Evolutionary conservation across 2,888 invertebrate species (phyloP).

Genomic region (Helobdella robusta): DNA sequence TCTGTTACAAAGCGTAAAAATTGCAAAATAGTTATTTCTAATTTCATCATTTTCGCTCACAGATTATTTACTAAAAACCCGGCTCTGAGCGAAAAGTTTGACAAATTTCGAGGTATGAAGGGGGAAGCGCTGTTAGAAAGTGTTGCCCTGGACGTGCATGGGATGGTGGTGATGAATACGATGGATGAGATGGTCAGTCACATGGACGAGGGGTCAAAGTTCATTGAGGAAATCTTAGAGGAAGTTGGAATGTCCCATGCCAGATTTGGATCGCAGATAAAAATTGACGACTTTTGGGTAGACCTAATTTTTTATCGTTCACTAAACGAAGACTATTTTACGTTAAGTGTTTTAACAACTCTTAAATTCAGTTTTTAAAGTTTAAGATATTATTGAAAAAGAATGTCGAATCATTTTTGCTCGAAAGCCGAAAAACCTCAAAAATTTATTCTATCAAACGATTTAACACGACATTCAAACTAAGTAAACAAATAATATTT

Average conservation of each 20-base stretch:
- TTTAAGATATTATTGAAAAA: too few species aligned
- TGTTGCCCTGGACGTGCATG: conserved; percentile 26
- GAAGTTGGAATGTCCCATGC: conserved; percentile 30
- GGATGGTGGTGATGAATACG: conserved; percentile 30
- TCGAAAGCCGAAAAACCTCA: too few species aligned
- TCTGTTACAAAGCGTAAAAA: too few species aligned
- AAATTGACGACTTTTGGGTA: conserved; percentile 28
- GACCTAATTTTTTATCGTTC: too few species aligned
- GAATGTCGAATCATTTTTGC: too few species aligned
- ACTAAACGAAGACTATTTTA: too few species aligned
- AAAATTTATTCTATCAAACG: too few species aligned
- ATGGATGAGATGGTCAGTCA: conserved; percentile 30
- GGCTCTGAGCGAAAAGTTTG: conserved; percentile 20
- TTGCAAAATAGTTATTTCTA: not conserved
- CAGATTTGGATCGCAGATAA: conserved; percentile 26
- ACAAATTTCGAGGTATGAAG: conserved; percentile 28
- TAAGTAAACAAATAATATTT: too few species aligned
- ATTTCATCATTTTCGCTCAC: not conserved
- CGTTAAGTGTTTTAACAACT: too few species aligned
- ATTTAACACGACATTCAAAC: too few species aligned
- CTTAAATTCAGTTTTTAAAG: too few species aligned
- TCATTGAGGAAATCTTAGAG: conserved; percentile 21
- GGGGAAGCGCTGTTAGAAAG: conserved; percentile 15
- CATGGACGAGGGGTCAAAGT: conserved; percentile 25
- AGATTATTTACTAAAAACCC: conserved; percentile 27